Evolutionary conservation across 2,113 vertebrate species (phyloP), one percentile per base, ranked within the genome.

Genomic region (Cacatua alba): DNA sequence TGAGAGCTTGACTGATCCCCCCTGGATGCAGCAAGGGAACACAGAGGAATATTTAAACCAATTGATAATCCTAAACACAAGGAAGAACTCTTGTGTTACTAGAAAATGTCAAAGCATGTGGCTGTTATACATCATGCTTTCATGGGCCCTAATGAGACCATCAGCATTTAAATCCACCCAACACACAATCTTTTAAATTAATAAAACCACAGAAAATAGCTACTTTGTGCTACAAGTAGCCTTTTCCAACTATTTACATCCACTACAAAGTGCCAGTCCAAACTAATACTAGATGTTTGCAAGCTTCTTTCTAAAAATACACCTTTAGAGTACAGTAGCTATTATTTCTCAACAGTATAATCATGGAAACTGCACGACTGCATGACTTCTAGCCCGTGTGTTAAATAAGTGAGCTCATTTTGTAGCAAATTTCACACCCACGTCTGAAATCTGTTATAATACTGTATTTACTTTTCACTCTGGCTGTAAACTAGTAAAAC

Each of bases 351-450:
- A 71, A 7, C 69, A 57, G 64, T 69, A 75, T 75, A 86, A 93
- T 84, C 82, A 86, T 60, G 82, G 88, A 92, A 95, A 96, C 55
- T 21, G 48, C 76, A 46, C 57, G 64, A 88, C 76, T 70, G 51
- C 35, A 35, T 51, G 31, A 44, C 62, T 96, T 93, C 55, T 64
- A 71, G 82, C 28, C 48, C 7, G 7, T 26, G 65, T 71, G 69
- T 84, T 83, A 88, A 94, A 51, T 63, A 88, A 96, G 48, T 86
- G 92, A 96, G 88, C 71, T 95, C 86, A 90, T 90, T 92, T 82
- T 52, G 82, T 71, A 88, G 65, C 81, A 86, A 81, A 69, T 49
- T 79, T 71, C 92, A 86, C 86, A 93, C 29, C 43, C n/a, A 0
- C 9, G 55, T 53, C 85, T 94, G 82, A 95, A 94, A 83, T 63